Percentiles rank a stretch among this genome's conserved stretches.
These are phyloP conservation scores for Rafetus swinhoei DNA, from an alignment of 2,113 vertebrate genomes.

Conservation along the genomic window DNA sequence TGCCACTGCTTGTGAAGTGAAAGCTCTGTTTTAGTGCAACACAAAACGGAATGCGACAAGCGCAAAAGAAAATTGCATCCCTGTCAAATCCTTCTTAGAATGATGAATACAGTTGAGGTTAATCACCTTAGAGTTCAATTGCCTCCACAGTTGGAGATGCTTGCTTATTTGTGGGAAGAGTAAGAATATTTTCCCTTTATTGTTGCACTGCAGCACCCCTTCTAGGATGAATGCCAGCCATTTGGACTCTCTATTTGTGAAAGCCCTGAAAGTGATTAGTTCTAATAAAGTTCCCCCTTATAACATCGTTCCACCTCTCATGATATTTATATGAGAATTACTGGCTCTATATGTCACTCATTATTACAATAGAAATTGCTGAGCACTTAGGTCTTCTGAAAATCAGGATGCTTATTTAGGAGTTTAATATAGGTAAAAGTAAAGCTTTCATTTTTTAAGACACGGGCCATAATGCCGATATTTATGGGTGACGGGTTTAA, in stretches of 20 bases:
- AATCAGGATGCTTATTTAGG: neutral
- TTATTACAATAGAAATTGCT: neutral
- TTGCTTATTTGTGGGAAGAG: neutral
- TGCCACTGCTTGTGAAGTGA: conserved; percentile 51
- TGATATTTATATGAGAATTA: neutral
- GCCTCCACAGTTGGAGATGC: neutral
- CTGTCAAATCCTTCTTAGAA: conserved; percentile 61
- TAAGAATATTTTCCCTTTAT: conserved; percentile 6
- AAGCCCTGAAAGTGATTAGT: neutral
- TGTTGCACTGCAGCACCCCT: neutral
- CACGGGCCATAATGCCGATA: neutral
- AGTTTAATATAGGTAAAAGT: neutral
- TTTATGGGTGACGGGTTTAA: neutral
- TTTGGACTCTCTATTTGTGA: neutral
- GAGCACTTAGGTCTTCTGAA: neutral
- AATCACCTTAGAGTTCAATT: conserved; percentile 43
- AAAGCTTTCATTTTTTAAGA: neutral
- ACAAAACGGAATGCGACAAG: conserved; percentile 36
- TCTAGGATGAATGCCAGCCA: neutral
- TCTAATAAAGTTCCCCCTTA: neutral
- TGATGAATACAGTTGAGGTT: conserved; percentile 42
- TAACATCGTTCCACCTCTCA: neutral
- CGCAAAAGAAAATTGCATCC: conserved; percentile 60
- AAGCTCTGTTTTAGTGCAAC: conserved; percentile 49
- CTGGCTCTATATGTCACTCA: neutral